phyloP scores from a whole-genome alignment of 2,888 invertebrate species.

The Dysmachus trigonus region DNA sequence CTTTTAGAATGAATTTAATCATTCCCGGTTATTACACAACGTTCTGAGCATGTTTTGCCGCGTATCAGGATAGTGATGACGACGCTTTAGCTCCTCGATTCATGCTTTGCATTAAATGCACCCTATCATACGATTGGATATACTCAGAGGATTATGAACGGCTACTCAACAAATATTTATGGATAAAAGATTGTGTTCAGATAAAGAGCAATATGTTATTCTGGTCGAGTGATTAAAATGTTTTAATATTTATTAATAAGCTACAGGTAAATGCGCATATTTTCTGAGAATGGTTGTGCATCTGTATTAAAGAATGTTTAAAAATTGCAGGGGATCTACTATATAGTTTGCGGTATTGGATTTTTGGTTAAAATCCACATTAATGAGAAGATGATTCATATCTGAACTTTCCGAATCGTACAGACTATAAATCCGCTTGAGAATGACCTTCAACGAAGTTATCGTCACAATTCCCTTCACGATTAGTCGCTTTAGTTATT shows the following conservation, averaged over 20 bases:
- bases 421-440: neutral
- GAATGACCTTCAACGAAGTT: neutral
- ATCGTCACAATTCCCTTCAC: neutral
- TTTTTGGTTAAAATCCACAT: neutral
- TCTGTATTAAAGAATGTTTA: no score
- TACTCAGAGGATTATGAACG: neutral
- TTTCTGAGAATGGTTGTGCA: neutral
- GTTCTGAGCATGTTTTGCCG: neutral
- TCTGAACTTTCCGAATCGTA: neutral
- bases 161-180: neutral
- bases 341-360: neutral
- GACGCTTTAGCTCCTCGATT: neutral
- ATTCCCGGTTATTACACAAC: neutral
- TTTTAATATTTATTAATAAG: neutral
- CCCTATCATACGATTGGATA: neutral
- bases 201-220: neutral
- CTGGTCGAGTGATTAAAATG: neutral
- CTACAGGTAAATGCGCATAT: neutral
- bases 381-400: neutral
- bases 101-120: neutral
- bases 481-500: neutral
- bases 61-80: neutral
- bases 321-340: neutral
- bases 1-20: neutral
- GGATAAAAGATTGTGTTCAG: neutral